Conservation (phyloP, 2,888 invertebrate genomes). For the Willowsia nigromaculata region DNA sequence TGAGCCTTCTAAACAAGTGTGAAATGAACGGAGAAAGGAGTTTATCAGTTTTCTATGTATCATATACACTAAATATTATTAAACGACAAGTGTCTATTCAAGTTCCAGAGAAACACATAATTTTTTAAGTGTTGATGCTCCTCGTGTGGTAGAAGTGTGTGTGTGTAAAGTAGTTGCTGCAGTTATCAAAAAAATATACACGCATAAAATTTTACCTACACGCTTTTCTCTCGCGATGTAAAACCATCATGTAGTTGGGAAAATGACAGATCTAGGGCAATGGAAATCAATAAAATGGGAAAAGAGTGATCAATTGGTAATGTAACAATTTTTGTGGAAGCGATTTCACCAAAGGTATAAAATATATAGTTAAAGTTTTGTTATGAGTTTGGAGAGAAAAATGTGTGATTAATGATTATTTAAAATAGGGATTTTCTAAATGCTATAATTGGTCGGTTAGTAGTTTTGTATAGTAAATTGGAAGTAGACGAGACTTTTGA, state of each 20-base stretch:
- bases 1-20: background rate
- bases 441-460: no score
- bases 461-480: no score
- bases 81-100: background rate
- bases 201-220: background rate
- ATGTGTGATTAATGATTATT: no score
- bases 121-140: slow-evolving; percentile 8
- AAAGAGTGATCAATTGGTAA: slow-evolving; percentile 22
- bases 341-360: background rate
- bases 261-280: background rate
- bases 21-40: background rate
- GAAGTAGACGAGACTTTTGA: no score
- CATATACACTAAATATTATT: background rate
- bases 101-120: background rate
- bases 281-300: slow-evolving; percentile 1
- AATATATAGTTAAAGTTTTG: background rate
- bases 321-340: slow-evolving; percentile 1
- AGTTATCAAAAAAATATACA: background rate
- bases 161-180: no score
- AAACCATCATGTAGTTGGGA: background rate
- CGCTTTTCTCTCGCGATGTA: background rate
- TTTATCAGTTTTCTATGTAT: background rate
- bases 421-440: no score
- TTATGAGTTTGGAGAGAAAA: no score
- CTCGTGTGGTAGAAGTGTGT: no score